A percentile compares a stretch with the other conserved stretches of the same genome.
phyloP scores from a whole-genome alignment of 2,797 vertebrate genomes.

The Falco cherrug region DNA sequence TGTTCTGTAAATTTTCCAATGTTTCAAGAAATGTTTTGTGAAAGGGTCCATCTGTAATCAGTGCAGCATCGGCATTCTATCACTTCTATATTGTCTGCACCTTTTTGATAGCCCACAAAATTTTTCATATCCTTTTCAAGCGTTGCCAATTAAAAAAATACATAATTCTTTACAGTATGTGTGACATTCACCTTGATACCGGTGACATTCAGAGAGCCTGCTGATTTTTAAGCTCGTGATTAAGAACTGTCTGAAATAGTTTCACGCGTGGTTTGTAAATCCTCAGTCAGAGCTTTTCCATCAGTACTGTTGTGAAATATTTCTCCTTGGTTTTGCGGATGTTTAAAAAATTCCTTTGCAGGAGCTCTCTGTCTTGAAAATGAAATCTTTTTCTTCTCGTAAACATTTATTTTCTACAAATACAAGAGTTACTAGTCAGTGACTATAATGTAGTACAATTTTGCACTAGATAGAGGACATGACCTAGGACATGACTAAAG shows the following conservation, averaged over 20 bases:
- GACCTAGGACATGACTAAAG: neutral
- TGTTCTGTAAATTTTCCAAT: neutral
- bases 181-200: conserved; percentile 39
- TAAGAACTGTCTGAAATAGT: conserved; percentile 56
- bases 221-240: conserved; percentile 47
- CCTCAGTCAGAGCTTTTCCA: conserved; percentile 15
- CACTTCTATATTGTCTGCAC: neutral
- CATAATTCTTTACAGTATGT: neutral
- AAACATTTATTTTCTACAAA: neutral
- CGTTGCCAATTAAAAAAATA: neutral
- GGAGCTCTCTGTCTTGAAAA: neutral
- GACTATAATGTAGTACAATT: neutral
- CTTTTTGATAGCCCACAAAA: neutral
- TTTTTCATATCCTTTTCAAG: neutral
- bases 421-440: neutral
- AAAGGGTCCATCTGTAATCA: neutral
- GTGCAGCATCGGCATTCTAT: neutral
- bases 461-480: neutral
- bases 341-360: conserved; percentile 18
- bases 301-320: conserved; percentile 3
- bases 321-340: conserved; percentile 22
- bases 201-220: conserved; percentile 13
- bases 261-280: conserved; percentile 54
- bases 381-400: neutral
- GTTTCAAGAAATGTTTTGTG: neutral